Evolutionary conservation across 2,888 invertebrate species (phyloP).

Genomic region (Cosmorhoe ocellata): DNA sequence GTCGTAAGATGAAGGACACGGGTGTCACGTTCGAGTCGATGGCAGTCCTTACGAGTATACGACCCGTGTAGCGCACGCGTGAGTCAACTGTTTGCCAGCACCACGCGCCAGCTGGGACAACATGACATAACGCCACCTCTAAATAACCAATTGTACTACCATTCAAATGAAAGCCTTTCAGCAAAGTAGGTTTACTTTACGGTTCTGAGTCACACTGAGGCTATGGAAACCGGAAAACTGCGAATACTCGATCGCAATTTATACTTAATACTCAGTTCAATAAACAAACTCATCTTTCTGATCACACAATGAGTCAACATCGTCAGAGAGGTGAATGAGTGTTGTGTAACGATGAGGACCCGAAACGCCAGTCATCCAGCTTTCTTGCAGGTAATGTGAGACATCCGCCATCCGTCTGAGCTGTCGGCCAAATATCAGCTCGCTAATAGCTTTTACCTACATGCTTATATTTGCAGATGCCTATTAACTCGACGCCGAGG

Average conservation of each 20-base stretch:
- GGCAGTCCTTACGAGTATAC: no score
- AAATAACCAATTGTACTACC: conserved; percentile 1
- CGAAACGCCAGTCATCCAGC: conserved; percentile 10
- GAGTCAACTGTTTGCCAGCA: conserved; percentile 12
- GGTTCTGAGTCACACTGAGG: conserved; percentile 1
- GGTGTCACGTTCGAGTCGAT: no score
- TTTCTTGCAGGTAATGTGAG: conserved; percentile 3
- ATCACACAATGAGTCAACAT: conserved; percentile 20
- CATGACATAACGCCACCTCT: conserved; percentile 1
- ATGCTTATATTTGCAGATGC: neutral
- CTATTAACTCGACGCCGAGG: no score
- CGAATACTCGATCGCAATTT: no score
- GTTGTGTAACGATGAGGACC: conserved; percentile 3
- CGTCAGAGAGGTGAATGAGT: neutral
- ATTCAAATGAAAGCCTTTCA: conserved; percentile 2
- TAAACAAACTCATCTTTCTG: conserved; percentile 10
- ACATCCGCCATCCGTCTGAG: conserved; percentile 11
- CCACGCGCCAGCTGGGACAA: conserved; percentile 12
- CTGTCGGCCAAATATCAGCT: neutral
- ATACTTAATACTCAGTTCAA: neutral
- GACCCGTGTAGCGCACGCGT: conserved; percentile 4
- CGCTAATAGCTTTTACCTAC: conserved; percentile 14
- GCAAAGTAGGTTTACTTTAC: neutral
- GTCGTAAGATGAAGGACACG: no score
- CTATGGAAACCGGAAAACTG: no score